A percentile compares a stretch with the other conserved stretches of the same genome.
These are phyloP conservation scores for Oryzias celebensis DNA, from an alignment of 2,113 vertebrate species.

Conservation along the genomic window DNA sequence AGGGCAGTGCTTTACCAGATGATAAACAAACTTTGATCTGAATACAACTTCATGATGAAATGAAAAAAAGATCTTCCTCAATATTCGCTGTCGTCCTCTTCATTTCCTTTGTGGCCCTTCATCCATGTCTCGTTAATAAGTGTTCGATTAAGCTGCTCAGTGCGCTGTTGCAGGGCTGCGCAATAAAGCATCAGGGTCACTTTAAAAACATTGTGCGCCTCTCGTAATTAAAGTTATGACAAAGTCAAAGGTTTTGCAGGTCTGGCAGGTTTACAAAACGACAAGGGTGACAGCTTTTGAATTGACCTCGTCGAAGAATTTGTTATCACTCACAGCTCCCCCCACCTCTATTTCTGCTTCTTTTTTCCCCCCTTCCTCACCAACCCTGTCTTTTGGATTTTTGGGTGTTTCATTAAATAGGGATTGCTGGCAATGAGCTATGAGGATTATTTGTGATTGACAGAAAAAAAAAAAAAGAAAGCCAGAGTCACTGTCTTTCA, in stretches of 20 bases:
- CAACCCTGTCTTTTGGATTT: conserved; percentile 26
- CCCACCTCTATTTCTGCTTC: not conserved
- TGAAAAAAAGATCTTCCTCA: not conserved
- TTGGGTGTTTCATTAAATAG: conserved; percentile 40
- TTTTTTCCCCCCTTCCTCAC: not conserved
- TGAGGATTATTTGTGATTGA: conserved; percentile 59
- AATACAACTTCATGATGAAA: conserved; percentile 3
- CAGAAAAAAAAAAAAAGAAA: conserved; percentile 38
- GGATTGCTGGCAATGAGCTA: conserved; percentile 54
- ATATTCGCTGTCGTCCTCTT: not conserved
- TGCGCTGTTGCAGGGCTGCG: conserved; percentile 30
- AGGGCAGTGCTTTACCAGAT: not conserved
- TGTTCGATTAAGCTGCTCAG: conserved; percentile 33
- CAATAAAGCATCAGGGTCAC: conserved; percentile 49
- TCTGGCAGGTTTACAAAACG: conserved; percentile 29
- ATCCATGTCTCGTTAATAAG: conserved; percentile 40
- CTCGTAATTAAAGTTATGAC: conserved; percentile 45
- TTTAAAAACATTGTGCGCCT: conserved; percentile 38
- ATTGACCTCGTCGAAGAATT: conserved; percentile 33
- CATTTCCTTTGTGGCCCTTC: conserved; percentile 12
- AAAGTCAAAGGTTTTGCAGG: conserved; percentile 43
- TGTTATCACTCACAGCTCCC: conserved; percentile 13
- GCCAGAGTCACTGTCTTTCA: conserved; percentile 40
- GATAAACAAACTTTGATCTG: conserved; percentile 3
- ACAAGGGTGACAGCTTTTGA: conserved; percentile 44